A percentile compares a stretch with the other conserved stretches of the same genome.
phyloP scores from a whole-genome alignment of 2,113 vertebrate genomes.

The Tupaia chinensis region DNA sequence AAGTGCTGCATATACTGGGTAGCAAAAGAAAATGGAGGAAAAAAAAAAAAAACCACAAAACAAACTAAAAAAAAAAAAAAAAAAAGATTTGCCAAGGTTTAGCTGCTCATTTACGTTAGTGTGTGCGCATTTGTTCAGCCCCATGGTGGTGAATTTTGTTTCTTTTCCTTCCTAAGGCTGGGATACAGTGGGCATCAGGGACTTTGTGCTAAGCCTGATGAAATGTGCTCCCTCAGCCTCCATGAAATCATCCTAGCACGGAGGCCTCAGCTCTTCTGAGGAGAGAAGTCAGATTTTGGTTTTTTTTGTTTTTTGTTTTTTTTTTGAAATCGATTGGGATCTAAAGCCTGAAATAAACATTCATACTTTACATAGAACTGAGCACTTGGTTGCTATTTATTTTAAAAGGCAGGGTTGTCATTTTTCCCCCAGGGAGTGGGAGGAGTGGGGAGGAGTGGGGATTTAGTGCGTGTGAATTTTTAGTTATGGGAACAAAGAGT shows the following conservation, averaged over 20 bases:
- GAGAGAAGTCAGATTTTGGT: conserved; percentile 82
- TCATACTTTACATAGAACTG: conserved; percentile 84
- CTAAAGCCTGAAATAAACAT: conserved; percentile 88
- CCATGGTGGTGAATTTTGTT: conserved; percentile 84
- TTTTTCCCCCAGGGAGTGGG: neutral
- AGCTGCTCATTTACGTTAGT: conserved; percentile 86
- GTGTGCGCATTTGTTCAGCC: conserved; percentile 83
- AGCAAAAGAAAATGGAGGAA: conserved; percentile 73
- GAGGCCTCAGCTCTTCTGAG: conserved; percentile 74
- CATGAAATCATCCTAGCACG: conserved; percentile 42
- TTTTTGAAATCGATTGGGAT: conserved; percentile 85
- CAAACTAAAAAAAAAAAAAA: conserved; percentile 62
- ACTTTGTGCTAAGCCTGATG: conserved; percentile 83
- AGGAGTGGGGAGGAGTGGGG: neutral
- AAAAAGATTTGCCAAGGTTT: conserved; percentile 84
- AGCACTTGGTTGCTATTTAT: conserved; percentile 86
- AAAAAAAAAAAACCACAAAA: conserved; percentile 53
- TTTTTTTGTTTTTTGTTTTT: conserved; percentile 71
- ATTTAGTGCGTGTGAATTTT: conserved; percentile 35
- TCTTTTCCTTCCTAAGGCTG: conserved; percentile 77
- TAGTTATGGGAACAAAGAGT: conserved; percentile 53
- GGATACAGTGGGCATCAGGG: conserved; percentile 81
- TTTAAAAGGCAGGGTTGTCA: conserved; percentile 75
- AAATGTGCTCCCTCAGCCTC: conserved; percentile 81
- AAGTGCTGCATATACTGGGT: conserved; percentile 85